Conservation (phyloP, 2,888 invertebrate species). For the Amblyjoppa proteus region DNA sequence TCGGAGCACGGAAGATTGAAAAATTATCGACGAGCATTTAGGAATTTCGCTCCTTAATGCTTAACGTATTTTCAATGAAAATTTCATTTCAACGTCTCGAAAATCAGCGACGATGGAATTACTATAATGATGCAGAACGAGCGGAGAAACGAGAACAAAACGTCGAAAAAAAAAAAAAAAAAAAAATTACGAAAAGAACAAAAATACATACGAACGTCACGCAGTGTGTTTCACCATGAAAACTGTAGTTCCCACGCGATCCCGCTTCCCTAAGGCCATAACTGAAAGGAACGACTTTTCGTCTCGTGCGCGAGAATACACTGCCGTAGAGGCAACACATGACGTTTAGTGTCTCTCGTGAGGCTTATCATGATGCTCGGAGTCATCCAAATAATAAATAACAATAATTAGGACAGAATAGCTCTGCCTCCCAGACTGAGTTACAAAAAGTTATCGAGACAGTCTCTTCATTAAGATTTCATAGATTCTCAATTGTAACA, state of each 20-base stretch:
- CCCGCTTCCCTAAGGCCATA: conserved; percentile 53
- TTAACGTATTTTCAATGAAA: neutral
- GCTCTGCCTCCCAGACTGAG: neutral
- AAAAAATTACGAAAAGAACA: neutral
- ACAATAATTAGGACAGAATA: conserved; percentile 8
- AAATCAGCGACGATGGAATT: neutral
- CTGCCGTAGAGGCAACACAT: neutral
- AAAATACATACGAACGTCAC: conserved; percentile 18
- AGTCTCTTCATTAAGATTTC: neutral
- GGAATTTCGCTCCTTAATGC: neutral
- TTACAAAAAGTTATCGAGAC: neutral
- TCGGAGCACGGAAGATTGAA: neutral
- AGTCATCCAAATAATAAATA: neutral
- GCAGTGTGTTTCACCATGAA: conserved; percentile 45
- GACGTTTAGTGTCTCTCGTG: neutral
- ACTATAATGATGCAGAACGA: neutral
- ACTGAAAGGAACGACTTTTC: conserved; percentile 56
- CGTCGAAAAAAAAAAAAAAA: neutral
- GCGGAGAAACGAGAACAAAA: neutral
- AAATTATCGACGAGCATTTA: neutral
- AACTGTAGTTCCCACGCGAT: conserved; percentile 61
- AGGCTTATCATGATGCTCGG: neutral
- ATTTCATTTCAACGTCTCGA: neutral
- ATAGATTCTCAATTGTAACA: neutral
- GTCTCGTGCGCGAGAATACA: conserved; percentile 50